Evolutionary conservation across 2,113 vertebrate species (phyloP).

Genomic region (Poeciliopsis occidentalis): DNA sequence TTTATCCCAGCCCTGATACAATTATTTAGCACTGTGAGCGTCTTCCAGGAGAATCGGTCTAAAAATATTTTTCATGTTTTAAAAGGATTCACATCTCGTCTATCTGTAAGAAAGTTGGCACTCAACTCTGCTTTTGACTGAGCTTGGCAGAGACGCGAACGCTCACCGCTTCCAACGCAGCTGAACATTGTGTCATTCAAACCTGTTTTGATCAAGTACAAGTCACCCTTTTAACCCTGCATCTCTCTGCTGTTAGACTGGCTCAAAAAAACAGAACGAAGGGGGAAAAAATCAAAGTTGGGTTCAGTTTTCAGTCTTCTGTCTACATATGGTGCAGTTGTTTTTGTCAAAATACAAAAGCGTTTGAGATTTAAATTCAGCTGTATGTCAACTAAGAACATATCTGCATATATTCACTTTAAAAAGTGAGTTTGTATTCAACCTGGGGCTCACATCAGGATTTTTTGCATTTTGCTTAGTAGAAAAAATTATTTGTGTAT

Average conservation of each 20-base stretch:
- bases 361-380: neutral
- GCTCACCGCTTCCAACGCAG: constrained; percentile 4
- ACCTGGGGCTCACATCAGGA: too few relatives aligned
- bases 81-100: constrained; percentile 1
- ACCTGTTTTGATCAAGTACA: constrained; percentile 3
- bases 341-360: neutral
- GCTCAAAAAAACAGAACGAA: neutral
- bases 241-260: neutral
- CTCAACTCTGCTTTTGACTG: constrained; percentile 2
- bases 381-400: neutral
- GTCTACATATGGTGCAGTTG: neutral
- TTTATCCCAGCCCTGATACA: constrained; percentile 6
- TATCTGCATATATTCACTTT: neutral
- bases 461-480: too few relatives aligned
- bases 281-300: neutral
- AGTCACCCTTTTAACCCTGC: neutral
- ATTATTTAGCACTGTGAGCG: neutral
- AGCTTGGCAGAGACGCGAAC: constrained; percentile 7
- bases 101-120: constrained; percentile 9
- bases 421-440: neutral
- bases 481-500: too few relatives aligned
- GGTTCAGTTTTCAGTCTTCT: neutral
- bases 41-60: neutral
- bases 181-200: neutral
- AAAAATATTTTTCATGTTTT: constrained; percentile 19